phyloP scores from a whole-genome alignment of 2,113 vertebrate species.

The Tetraodon nigroviridis region DNA sequence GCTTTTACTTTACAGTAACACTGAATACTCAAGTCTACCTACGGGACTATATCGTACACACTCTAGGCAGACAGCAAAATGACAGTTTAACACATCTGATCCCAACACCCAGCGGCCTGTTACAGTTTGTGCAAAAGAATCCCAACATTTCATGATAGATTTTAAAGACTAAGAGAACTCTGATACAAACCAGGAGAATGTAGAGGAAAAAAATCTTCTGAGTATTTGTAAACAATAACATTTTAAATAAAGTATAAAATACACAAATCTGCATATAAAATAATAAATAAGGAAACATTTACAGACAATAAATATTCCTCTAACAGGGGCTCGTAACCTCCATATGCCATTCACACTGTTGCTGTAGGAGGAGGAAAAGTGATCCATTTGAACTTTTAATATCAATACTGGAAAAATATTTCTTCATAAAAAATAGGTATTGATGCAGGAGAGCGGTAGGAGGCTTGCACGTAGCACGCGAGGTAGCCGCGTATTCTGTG shows the following conservation, averaged over 20 bases:
- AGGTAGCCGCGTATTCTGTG: constrained; percentile 32
- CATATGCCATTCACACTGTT: constrained; percentile 38
- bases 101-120: constrained; percentile 30
- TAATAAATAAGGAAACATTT: constrained; percentile 44
- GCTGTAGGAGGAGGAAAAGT: constrained; percentile 43
- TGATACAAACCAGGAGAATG: constrained; percentile 50
- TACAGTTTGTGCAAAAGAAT: constrained; percentile 72
- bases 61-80: constrained; percentile 57
- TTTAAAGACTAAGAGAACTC: constrained; percentile 58
- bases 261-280: constrained; percentile 43
- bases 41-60: constrained; percentile 64
- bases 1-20: constrained; percentile 69
- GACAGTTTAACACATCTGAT: constrained; percentile 51
- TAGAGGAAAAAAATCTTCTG: constrained; percentile 29
- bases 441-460: constrained; percentile 39
- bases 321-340: constrained; percentile 58
- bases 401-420: constrained; percentile 70
- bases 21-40: constrained; percentile 67
- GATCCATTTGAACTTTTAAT: constrained; percentile 53
- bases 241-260: constrained; percentile 51
- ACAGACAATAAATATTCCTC: constrained; percentile 43
- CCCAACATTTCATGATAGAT: constrained; percentile 59
- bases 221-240: constrained; percentile 66
- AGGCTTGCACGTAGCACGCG: constrained; percentile 31
- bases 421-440: constrained; percentile 72